phyloP scores from a whole-genome alignment of 2,113 vertebrate species.

The Centropristis striata region DNA sequence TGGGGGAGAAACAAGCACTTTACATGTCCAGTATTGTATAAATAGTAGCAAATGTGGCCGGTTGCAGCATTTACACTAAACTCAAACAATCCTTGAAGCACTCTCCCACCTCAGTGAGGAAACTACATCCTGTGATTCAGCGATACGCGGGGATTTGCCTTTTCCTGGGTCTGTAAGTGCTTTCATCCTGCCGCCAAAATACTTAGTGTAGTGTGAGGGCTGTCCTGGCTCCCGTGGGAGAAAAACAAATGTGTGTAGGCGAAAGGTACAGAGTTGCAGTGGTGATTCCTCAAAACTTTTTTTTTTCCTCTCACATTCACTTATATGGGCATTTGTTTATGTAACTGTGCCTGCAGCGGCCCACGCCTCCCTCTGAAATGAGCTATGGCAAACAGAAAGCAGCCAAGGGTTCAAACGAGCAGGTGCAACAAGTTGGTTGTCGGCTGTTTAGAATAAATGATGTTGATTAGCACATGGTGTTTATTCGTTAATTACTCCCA shows the following conservation, averaged over 20 bases:
- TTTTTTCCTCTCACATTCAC: slow-evolving; percentile 35
- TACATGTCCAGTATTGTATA: background rate
- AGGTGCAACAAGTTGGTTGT: background rate
- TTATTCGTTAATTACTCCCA: slow-evolving; percentile 33
- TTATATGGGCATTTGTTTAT: slow-evolving; percentile 76
- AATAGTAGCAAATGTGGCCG: background rate
- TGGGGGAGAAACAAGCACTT: background rate
- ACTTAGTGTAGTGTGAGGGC: slow-evolving; percentile 48
- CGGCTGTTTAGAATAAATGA: background rate
- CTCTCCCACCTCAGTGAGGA: slow-evolving; percentile 14
- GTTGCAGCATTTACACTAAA: background rate
- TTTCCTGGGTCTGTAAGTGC: slow-evolving; percentile 16
- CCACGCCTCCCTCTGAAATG: slow-evolving; percentile 59
- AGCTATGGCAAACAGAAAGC: slow-evolving; percentile 20
- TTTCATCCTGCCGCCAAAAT: slow-evolving; percentile 40
- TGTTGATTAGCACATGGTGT: background rate
- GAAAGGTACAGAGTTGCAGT: slow-evolving; percentile 18
- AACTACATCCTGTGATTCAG: slow-evolving; percentile 57
- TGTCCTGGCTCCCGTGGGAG: slow-evolving; percentile 50
- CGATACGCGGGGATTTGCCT: slow-evolving; percentile 21
- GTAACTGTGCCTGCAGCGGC: slow-evolving; percentile 63
- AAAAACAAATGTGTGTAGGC: slow-evolving; percentile 41
- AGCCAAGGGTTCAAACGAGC: slow-evolving; percentile 21
- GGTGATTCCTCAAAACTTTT: slow-evolving; percentile 62
- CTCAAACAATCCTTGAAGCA: background rate